Percentiles rank a stretch among this genome's conserved stretches.
These are phyloP conservation scores for Ariolimax columbianus DNA, from an alignment of 2,888 invertebrate genomes.

Conservation along the genomic window DNA sequence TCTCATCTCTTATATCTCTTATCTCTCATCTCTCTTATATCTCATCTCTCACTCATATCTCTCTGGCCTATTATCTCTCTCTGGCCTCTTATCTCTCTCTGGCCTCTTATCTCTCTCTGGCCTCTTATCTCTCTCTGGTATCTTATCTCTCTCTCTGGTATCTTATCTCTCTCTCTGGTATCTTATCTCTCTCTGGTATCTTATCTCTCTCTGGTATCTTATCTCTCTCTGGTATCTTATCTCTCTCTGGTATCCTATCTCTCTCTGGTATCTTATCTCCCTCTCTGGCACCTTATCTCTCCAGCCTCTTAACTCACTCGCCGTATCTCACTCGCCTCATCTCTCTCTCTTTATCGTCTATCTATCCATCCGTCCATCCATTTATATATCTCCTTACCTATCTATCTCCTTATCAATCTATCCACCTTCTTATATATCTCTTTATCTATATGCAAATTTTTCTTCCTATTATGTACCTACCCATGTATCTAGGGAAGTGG, in stretches of 20 bases:
- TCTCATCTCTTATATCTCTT: neutral
- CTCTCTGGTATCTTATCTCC: neutral
- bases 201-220: neutral
- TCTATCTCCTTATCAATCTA: too few species aligned
- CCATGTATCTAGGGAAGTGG: too few species aligned
- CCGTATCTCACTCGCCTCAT: neutral
- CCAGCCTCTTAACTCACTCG: neutral
- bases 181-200: neutral
- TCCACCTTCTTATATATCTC: too few species aligned
- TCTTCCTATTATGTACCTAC: too few species aligned
- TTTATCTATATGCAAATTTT: too few species aligned
- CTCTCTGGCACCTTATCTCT: neutral
- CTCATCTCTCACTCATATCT: neutral
- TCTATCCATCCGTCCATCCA: neutral
- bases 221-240: too few species aligned
- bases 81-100: neutral
- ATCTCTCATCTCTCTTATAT: neutral
- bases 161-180: neutral
- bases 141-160: neutral
- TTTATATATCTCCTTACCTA: too few species aligned
- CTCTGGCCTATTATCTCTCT: neutral
- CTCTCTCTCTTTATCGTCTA: neutral
- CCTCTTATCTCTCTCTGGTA: neutral
- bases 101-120: too few species aligned
- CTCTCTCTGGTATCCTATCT: neutral